Evolutionary conservation across 2,888 invertebrate species (phyloP), one percentile per base, ranked within the genome.

Genomic region (Apomyelois bistriatella): DNA sequence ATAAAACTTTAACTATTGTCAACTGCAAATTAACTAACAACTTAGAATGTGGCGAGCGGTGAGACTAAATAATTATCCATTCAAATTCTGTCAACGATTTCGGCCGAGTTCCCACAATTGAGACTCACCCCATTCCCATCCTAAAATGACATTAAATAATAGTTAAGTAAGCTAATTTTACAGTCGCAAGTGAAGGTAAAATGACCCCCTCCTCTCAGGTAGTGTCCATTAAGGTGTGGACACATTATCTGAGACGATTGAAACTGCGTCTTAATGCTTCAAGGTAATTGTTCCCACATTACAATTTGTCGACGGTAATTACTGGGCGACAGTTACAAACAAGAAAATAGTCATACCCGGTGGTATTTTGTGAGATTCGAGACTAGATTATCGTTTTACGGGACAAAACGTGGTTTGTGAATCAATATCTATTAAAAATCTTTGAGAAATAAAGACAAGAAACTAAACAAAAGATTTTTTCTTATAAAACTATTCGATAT

Each of bases 91-190:
- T 76, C 80, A 76, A 81, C 74, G 66, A 66, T 74, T 79, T 67
- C 56, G 68, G 67, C 59, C 54, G 60, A 63, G 69, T 82, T 84
- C 83, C 76, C 83, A 84, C 83, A 73, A 79, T 80, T 78, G 76
- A 64, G 64, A 68, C 72, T 82, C 72, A 72, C 78, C 75, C 72
- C 66, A 69, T 80, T 80, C 79, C 78, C 84, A 83, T 80, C 74
- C 72, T 63, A 67, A 74, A 75, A 74, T 69, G 73, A 79, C 83
- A 84, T 84, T 84, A 82, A 84, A 84, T 82, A 82, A 82, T 81
- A 79, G 82, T 82, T 82, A 82, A 81, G 76, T 77, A 75, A 81
- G 72, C 74, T 82, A 79, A 81, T 81, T 82, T 82, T 72, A 77
- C 72, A 70, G 68, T 67, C 65, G 60, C 63, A 67, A 67, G 72